Evolutionary conservation across 2,888 invertebrate species (phyloP).

Genomic region (Bombyx huttoni): DNA sequence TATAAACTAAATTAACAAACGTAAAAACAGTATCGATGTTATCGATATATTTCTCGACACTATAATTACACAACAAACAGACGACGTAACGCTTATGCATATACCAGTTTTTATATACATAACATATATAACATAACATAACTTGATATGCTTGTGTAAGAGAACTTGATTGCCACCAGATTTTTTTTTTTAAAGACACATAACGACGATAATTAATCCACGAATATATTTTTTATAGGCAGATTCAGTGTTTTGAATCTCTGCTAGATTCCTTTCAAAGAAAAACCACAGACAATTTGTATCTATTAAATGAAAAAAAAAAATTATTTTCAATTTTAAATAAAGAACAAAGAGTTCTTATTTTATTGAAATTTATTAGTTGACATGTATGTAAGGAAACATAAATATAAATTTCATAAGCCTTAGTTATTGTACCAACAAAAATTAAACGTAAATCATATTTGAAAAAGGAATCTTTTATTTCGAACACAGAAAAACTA

Average conservation of each 20-base stretch:
- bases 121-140: background rate
- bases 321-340: no score
- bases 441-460: background rate
- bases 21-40: background rate
- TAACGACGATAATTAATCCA: background rate
- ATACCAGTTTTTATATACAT: constrained; percentile 1
- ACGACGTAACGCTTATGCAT: constrained; percentile 1
- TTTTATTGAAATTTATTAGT: no score
- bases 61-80: constrained; percentile 7
- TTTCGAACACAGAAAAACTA: background rate
- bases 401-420: no score
- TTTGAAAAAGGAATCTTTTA: background rate
- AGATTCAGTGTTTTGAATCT: no score
- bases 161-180: background rate
- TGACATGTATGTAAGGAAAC: no score
- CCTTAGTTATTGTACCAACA: background rate
- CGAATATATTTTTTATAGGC: background rate
- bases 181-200: background rate
- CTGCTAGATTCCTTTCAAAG: no score
- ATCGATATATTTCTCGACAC: constrained; percentile 1
- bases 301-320: no score
- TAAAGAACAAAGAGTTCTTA: no score
- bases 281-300: no score
- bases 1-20: background rate
- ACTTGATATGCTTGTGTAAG: background rate